Evolutionary conservation across 2,113 vertebrate genomes (phyloP).

Genomic region (Urocolius indicus): DNA sequence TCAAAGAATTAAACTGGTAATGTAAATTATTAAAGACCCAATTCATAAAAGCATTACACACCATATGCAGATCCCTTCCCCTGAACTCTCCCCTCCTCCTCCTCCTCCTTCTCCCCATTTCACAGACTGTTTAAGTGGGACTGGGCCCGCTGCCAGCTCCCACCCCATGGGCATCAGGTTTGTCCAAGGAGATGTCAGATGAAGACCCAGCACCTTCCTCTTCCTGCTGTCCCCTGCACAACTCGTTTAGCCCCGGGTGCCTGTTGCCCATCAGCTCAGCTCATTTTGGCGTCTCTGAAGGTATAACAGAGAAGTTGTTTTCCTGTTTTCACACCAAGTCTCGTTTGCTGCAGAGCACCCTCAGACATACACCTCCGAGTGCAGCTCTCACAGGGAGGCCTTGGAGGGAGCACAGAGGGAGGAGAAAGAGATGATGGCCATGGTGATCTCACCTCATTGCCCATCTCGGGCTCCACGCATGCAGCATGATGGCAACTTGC

Average conservation of each 20-base stretch:
- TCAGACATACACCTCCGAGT: rapidly evolving
- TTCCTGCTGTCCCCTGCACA: neutral
- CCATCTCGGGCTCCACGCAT: rapidly evolving
- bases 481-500: rapidly evolving
- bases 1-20: constrained; percentile 77
- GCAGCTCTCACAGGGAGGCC: rapidly evolving
- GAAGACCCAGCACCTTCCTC: neutral
- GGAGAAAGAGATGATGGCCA: neutral
- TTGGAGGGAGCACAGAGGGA: neutral
- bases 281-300: neutral
- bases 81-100: neutral
- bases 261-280: neutral
- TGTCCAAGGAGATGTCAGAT: rapidly evolving
- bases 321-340: neutral
- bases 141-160: rapidly evolving
- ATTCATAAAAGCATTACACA: constrained; percentile 74
- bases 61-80: constrained; percentile 65
- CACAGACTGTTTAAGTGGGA: neutral
- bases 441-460: neutral
- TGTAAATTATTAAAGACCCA: constrained; percentile 80
- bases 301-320: neutral
- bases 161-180: neutral
- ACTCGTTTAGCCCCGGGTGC: neutral
- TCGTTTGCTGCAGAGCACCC: neutral
- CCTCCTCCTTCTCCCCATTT: neutral